These are phyloP conservation scores for Charanyca ferruginea DNA, from an alignment of 2,888 invertebrate species.

Conservation along the genomic window DNA sequence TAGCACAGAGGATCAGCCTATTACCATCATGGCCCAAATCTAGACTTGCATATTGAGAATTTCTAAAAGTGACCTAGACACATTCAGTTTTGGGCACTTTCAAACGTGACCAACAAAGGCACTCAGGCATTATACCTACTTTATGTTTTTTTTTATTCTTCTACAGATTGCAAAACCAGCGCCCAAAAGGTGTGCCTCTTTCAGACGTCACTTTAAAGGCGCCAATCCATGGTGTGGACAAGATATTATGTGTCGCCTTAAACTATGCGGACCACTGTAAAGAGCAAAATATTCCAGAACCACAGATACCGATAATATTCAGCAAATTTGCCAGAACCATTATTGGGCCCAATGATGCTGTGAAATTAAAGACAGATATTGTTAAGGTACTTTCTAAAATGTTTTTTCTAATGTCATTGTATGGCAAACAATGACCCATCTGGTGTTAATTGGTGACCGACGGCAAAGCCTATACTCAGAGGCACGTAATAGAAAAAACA, in stretches of 20 bases:
- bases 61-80: too few relatives aligned
- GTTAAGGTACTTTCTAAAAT: slow-evolving; percentile 38
- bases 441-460: too few relatives aligned
- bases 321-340: slow-evolving; percentile 96
- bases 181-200: slow-evolving; percentile 74
- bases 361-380: slow-evolving; percentile 84
- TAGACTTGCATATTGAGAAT: too few relatives aligned
- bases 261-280: slow-evolving; percentile 97
- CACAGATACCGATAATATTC: slow-evolving; percentile 96
- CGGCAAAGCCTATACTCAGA: too few relatives aligned
- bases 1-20: too few relatives aligned
- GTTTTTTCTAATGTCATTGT: too few relatives aligned
- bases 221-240: slow-evolving; percentile 95
- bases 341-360: slow-evolving; percentile 93
- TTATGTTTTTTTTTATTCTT: slow-evolving; percentile 9
- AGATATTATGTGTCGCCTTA: slow-evolving; percentile 96
- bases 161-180: slow-evolving; percentile 67
- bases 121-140: too few relatives aligned
- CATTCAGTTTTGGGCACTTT: too few relatives aligned
- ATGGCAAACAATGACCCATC: too few relatives aligned
- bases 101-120: too few relatives aligned
- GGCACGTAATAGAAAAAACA: too few relatives aligned
- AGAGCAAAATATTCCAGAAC: slow-evolving; percentile 94
- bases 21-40: too few relatives aligned
- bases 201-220: slow-evolving; percentile 92